These are phyloP conservation scores for Ornithoptera alexandrae DNA, from an alignment of 2,888 invertebrate species.

Conservation along the genomic window DNA sequence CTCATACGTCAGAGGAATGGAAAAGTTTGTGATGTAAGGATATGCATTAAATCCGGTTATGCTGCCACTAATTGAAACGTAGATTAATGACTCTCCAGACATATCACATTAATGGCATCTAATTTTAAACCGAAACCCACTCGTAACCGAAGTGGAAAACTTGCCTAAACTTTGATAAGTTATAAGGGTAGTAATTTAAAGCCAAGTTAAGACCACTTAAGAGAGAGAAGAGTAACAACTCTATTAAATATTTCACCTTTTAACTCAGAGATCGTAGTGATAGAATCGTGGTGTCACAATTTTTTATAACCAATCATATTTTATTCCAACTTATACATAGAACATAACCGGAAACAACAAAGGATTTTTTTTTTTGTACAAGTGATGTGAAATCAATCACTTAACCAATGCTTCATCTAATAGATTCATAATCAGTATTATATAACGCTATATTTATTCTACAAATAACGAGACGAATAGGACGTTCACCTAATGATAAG, in stretches of 20 bases:
- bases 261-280: not conserved
- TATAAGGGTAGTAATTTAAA: slow-evolving; percentile 5
- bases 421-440: too few relatives aligned
- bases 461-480: too few relatives aligned
- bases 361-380: too few relatives aligned
- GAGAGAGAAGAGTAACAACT: not conserved
- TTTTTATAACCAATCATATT: too few relatives aligned
- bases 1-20: slow-evolving; percentile 47
- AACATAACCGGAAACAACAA: too few relatives aligned
- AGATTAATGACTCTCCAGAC: slow-evolving; percentile 27
- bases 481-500: too few relatives aligned
- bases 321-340: too few relatives aligned
- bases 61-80: slow-evolving; percentile 23
- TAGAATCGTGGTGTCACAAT: too few relatives aligned
- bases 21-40: slow-evolving; percentile 46
- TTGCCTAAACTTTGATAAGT: slow-evolving; percentile 11
- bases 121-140: slow-evolving; percentile 16
- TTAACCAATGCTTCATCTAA: too few relatives aligned
- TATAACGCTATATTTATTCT: too few relatives aligned
- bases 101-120: slow-evolving; percentile 26
- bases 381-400: too few relatives aligned
- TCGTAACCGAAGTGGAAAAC: slow-evolving; percentile 5
- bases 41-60: slow-evolving; percentile 1
- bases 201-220: not conserved
- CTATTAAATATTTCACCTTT: not conserved